These are phyloP conservation scores for Temnothorax ravouxi DNA, from an alignment of 2,888 invertebrate species.

Conservation along the genomic window DNA sequence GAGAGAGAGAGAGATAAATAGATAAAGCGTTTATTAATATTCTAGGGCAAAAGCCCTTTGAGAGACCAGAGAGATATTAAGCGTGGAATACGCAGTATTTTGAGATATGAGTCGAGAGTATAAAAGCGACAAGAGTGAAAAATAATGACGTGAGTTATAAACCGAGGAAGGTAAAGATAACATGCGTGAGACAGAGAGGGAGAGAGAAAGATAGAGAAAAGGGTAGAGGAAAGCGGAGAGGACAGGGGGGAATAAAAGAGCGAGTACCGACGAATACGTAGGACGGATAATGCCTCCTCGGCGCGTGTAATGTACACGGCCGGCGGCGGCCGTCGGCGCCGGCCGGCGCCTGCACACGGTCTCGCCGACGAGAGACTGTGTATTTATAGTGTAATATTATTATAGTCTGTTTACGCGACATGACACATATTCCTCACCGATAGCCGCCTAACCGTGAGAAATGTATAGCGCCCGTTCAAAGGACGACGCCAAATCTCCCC, in stretches of 20 bases:
- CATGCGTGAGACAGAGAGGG: neutral
- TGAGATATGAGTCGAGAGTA: neutral
- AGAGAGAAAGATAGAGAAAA: neutral
- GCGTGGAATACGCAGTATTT: neutral
- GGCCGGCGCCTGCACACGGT: conserved; percentile 83
- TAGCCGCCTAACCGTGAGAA: conserved; percentile 41
- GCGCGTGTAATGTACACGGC: conserved; percentile 75
- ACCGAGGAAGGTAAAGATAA: neutral
- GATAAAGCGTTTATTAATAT: conserved; percentile 4
- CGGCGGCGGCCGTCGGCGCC: conserved; percentile 78
- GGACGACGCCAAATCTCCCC: neutral
- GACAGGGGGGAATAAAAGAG: conserved; percentile 36
- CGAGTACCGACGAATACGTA: conserved; percentile 56
- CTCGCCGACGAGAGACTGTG: conserved; percentile 63
- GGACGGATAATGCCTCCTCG: conserved; percentile 78
- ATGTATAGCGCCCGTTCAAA: conserved; percentile 16
- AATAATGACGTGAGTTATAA: neutral
- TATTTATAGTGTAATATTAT: conserved; percentile 83
- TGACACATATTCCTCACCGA: conserved; percentile 80
- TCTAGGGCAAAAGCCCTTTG: neutral
- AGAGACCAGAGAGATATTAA: neutral
- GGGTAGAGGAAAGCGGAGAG: neutral
- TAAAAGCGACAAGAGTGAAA: neutral
- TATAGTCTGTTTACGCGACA: conserved; percentile 82
- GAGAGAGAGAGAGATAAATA: neutral